Evolutionary conservation across 2,113 vertebrate genomes (phyloP).

Genomic region (Rafetus swinhoei): DNA sequence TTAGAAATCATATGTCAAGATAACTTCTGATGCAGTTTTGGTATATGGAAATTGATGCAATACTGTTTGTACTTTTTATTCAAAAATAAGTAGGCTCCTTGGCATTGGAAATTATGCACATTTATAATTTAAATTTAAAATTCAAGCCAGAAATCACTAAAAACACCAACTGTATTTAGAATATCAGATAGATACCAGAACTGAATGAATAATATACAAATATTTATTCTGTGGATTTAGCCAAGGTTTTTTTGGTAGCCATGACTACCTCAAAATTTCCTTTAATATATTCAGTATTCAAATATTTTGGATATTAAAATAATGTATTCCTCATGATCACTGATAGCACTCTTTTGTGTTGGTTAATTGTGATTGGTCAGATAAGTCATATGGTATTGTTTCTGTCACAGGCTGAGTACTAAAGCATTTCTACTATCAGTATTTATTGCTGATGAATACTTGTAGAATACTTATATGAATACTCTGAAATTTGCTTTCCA

Average conservation of each 20-base stretch:
- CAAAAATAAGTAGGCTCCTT: not conserved
- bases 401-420: not conserved
- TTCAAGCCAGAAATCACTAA: not conserved
- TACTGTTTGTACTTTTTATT: not conserved
- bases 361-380: not conserved
- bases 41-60: not conserved
- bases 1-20: slow-evolving; percentile 15
- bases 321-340: not conserved
- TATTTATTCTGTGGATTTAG: not conserved
- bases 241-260: not conserved
- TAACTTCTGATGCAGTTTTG: slow-evolving; percentile 20
- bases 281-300: not conserved
- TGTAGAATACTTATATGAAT: not conserved
- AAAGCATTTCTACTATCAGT: not conserved
- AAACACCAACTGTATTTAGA: rapidly evolving
- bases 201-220: not conserved
- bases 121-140: not conserved
- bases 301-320: not conserved
- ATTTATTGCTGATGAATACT: not conserved
- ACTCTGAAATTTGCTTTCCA: not conserved
- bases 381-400: not conserved
- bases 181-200: not conserved
- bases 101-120: not conserved
- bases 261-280: not conserved
- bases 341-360: not conserved